A percentile compares a stretch with the other conserved stretches of the same genome.
Evolutionary conservation across 2,888 invertebrate genomes (phyloP).

Genomic region (Thyatira batis): DNA sequence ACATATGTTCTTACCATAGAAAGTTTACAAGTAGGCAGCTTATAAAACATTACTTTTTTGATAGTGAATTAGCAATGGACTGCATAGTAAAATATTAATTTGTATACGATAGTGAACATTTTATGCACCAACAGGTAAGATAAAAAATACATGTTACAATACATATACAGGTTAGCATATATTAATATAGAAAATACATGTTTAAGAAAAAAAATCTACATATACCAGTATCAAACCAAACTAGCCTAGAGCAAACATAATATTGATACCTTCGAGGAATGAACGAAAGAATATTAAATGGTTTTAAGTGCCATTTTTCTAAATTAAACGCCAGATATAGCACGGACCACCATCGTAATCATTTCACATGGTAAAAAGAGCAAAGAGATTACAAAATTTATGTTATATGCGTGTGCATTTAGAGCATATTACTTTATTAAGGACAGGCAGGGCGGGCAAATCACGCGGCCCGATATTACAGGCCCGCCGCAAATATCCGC

Average conservation of each 20-base stretch:
- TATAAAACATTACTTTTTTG: no score
- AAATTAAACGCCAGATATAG: slow-evolving; percentile 72
- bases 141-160: no score
- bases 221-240: slow-evolving; percentile 41
- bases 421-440: slow-evolving; percentile 81
- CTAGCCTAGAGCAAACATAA: slow-evolving; percentile 66
- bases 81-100: no score
- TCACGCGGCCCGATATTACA: slow-evolving; percentile 56
- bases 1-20: no score
- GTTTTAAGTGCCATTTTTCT: slow-evolving; percentile 62
- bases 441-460: slow-evolving; percentile 70
- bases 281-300: slow-evolving; percentile 55
- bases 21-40: no score
- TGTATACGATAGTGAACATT: no score
- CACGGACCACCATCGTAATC: slow-evolving; percentile 76
- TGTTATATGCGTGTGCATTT: slow-evolving; percentile 79
- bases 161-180: no score
- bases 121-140: no score
- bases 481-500: slow-evolving; percentile 53
- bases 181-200: background rate
- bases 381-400: slow-evolving; percentile 71
- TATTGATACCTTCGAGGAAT: slow-evolving; percentile 53
- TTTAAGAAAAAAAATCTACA: slow-evolving; percentile 12
- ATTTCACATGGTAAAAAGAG: slow-evolving; percentile 76
- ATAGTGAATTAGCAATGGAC: no score